phyloP scores from a whole-genome alignment of 2,888 invertebrate species.

The Ypsolopha scabrella region DNA sequence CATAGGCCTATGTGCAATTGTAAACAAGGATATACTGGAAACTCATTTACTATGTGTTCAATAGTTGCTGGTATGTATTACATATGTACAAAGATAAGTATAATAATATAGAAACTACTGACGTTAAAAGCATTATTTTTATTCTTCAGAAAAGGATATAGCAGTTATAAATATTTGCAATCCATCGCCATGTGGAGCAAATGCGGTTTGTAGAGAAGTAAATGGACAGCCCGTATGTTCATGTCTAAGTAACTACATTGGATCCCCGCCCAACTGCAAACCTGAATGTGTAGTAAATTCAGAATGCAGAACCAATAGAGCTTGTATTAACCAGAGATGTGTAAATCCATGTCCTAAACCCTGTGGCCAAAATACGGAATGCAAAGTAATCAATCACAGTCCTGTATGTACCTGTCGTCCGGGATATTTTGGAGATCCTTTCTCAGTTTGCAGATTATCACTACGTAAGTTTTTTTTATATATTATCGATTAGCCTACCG shows the following conservation, averaged over 20 bases:
- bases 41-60: slow-evolving; percentile 71
- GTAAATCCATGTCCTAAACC: slow-evolving; percentile 76
- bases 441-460: slow-evolving; percentile 70
- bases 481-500: not conserved
- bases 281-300: slow-evolving; percentile 76
- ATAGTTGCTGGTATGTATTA: slow-evolving; percentile 36
- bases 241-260: slow-evolving; percentile 75
- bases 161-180: slow-evolving; percentile 72
- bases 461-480: slow-evolving; percentile 66
- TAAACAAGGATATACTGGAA: slow-evolving; percentile 72
- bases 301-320: slow-evolving; percentile 74
- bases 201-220: slow-evolving; percentile 78
- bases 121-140: not conserved
- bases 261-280: slow-evolving; percentile 73
- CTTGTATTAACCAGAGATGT: slow-evolving; percentile 78
- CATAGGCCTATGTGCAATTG: slow-evolving; percentile 76
- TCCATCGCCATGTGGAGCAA: slow-evolving; percentile 80
- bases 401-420: slow-evolving; percentile 77
- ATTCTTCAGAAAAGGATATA: slow-evolving; percentile 38
- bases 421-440: slow-evolving; percentile 78
- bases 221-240: slow-evolving; percentile 80
- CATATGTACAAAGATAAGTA: no score
- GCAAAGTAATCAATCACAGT: slow-evolving; percentile 78
- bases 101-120: no score
- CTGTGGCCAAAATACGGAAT: slow-evolving; percentile 76